Evolutionary conservation across 2,113 vertebrate genomes (phyloP).

Genomic region (Heterochromis multidens): DNA sequence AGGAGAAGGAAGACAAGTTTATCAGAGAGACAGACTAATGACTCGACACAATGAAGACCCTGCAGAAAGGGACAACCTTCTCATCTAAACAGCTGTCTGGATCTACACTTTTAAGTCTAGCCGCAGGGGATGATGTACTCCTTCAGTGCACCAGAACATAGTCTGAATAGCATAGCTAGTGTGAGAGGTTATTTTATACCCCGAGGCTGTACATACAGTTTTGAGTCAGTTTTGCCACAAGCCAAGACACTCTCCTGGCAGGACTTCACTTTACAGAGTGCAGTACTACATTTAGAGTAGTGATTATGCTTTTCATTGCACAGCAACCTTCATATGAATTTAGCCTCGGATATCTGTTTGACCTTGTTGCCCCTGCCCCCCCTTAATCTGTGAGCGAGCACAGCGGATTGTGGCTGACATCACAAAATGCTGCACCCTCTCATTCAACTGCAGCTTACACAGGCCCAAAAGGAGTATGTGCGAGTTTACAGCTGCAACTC

Average conservation of each 20-base stretch:
- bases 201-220: slow-evolving; percentile 23
- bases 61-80: slow-evolving; percentile 9
- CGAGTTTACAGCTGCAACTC: slow-evolving; percentile 31
- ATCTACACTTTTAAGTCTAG: slow-evolving; percentile 12
- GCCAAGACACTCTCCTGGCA: not conserved
- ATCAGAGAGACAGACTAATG: not conserved
- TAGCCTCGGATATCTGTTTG: not conserved
- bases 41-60: not conserved
- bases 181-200: not conserved
- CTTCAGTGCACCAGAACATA: not conserved
- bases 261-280: not conserved
- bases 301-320: slow-evolving; percentile 2
- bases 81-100: slow-evolving; percentile 25
- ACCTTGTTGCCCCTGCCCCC: not conserved
- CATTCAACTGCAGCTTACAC: not conserved
- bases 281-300: not conserved
- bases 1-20: not conserved
- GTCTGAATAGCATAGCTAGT: not conserved
- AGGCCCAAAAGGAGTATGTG: slow-evolving; percentile 16
- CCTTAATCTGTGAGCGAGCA: not conserved
- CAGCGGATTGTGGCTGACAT: not conserved
- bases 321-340: not conserved
- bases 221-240: not conserved
- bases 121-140: not conserved
- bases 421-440: not conserved